A percentile compares a stretch with the other conserved stretches of the same genome.
Evolutionary conservation across 1,140 invertebrate genomes (phyloP).

Genomic region (Drosophila lacertosa): DNA sequence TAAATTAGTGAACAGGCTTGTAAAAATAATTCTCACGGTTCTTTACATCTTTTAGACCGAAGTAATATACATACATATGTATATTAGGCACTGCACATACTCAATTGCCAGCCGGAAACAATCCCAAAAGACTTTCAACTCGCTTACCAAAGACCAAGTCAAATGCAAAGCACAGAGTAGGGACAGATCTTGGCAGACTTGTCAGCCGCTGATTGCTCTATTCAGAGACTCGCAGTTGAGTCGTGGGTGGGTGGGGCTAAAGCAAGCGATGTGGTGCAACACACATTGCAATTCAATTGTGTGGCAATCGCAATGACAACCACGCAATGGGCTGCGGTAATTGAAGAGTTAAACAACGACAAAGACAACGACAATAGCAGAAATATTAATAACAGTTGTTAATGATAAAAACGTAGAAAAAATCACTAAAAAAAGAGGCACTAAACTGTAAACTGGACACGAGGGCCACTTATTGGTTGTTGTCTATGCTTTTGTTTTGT

Average conservation of each 20-base stretch:
- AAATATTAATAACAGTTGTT: conserved; percentile 43
- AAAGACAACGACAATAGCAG: conserved; percentile 25
- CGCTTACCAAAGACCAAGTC: background rate
- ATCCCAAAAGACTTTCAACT: background rate
- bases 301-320: conserved; percentile 30
- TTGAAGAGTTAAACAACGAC: conserved; percentile 55
- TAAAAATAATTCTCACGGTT: too few relatives aligned
- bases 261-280: conserved; percentile 33
- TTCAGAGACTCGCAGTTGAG: conserved; percentile 7
- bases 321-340: conserved; percentile 45
- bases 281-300: conserved; percentile 53
- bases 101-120: background rate
- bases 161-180: background rate
- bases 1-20: too few relatives aligned
- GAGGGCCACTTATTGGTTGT: conserved; percentile 19
- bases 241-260: background rate
- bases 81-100: too few relatives aligned
- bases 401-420: conserved; percentile 41
- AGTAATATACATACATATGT: too few relatives aligned
- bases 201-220: background rate
- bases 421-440: conserved; percentile 23
- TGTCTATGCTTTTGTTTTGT: conserved; percentile 7
- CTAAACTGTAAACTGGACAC: conserved; percentile 39
- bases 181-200: background rate
- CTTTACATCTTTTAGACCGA: too few relatives aligned